These are phyloP conservation scores for Sminthopsis crassicaudata DNA, from an alignment of 2,113 vertebrate species.

Conservation along the genomic window DNA sequence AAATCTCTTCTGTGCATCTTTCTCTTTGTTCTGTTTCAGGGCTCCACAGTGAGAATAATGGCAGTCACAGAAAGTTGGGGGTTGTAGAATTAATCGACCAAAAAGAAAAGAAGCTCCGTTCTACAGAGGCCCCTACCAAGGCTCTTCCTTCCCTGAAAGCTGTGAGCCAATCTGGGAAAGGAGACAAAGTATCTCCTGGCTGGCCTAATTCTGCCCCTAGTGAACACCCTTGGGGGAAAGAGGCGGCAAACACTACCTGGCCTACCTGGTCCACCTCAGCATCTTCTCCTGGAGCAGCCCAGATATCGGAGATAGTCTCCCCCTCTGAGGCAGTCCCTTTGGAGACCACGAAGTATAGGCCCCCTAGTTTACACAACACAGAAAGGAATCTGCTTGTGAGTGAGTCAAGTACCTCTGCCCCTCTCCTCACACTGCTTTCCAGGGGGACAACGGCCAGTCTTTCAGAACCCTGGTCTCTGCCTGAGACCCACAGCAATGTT, in stretches of 20 bases:
- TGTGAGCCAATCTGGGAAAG: not conserved
- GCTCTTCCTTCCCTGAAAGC: not conserved
- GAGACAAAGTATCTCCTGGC: not conserved
- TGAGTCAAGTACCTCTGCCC: not conserved
- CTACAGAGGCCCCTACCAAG: not conserved
- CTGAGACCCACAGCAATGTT: not conserved
- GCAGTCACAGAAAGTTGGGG: not conserved
- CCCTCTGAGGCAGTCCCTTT: not conserved
- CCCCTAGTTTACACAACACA: not conserved
- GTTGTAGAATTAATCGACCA: not conserved
- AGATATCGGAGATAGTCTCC: not conserved
- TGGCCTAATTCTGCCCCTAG: not conserved
- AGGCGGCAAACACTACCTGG: not conserved
- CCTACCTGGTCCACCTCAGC: not conserved
- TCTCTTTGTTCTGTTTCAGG: not conserved
- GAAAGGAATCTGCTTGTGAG: not conserved
- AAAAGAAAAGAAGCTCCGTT: not conserved
- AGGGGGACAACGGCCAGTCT: not conserved
- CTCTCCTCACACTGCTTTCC: not conserved
- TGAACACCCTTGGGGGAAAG: not conserved
- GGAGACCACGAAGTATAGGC: not conserved
- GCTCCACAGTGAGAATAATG: not conserved
- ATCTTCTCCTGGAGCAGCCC: not conserved
- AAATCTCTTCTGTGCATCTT: not conserved
- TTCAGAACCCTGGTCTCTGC: not conserved